Evolutionary conservation across 2,113 vertebrate genomes (phyloP).

Genomic region (Rhinopomastus cyanomelas): DNA sequence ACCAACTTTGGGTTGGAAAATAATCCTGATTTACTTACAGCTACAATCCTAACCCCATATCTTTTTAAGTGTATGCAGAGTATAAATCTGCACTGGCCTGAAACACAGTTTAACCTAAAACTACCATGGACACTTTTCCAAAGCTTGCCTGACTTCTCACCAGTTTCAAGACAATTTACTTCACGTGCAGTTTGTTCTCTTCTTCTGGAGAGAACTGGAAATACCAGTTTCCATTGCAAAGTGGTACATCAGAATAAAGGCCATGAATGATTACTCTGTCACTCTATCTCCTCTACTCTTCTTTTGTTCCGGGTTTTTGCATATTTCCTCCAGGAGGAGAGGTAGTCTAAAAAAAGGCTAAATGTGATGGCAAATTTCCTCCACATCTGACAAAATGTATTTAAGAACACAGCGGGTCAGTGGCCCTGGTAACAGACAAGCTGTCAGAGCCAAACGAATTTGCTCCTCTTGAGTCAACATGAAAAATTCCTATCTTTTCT

Average conservation of each 20-base stretch:
- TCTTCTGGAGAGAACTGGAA: not conserved
- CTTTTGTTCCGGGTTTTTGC: accelerated
- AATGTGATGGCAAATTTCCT: not conserved
- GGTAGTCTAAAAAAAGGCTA: not conserved
- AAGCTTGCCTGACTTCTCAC: not conserved
- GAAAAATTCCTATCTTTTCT: not conserved
- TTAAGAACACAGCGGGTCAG: not conserved
- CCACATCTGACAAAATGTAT: not conserved
- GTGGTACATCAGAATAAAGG: not conserved
- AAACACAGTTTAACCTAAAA: not conserved
- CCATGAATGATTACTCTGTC: not conserved
- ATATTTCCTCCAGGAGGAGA: not conserved
- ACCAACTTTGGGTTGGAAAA: not conserved
- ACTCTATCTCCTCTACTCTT: not conserved
- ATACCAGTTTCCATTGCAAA: not conserved
- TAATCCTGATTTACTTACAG: not conserved
- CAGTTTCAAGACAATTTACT: not conserved
- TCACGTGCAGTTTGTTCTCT: not conserved
- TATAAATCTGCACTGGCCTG: not conserved
- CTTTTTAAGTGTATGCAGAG: not conserved
- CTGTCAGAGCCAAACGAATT: not conserved
- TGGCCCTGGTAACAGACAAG: not conserved
- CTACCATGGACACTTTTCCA: not conserved
- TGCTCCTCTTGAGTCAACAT: not conserved
- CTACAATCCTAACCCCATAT: not conserved